These are phyloP conservation scores for Vultur gryphus DNA, from an alignment of 2,797 vertebrate species.

Conservation along the genomic window DNA sequence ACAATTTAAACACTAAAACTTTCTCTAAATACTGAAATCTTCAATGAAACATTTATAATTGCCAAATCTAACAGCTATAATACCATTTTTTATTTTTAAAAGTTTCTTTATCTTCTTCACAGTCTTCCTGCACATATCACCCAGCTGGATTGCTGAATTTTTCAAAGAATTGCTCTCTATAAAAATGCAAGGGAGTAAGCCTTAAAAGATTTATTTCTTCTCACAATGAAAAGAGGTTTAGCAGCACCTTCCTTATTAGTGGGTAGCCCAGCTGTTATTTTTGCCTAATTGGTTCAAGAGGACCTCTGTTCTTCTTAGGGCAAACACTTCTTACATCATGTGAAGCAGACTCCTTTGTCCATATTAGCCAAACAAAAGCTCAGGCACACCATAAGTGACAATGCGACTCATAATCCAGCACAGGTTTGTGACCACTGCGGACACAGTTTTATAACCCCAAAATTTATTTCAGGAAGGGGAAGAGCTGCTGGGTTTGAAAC, in stretches of 20 bases:
- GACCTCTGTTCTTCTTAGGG: slow-evolving; percentile 70
- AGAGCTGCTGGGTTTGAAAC: slow-evolving; percentile 28
- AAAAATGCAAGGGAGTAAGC: slow-evolving; percentile 69
- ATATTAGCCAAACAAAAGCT: slow-evolving; percentile 67
- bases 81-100: slow-evolving; percentile 69
- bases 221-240: slow-evolving; percentile 69
- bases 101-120: slow-evolving; percentile 70
- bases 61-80: slow-evolving; percentile 67
- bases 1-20: slow-evolving; percentile 66
- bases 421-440: slow-evolving; percentile 50
- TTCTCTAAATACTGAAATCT: slow-evolving; percentile 66
- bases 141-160: slow-evolving; percentile 65
- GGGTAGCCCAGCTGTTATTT: slow-evolving; percentile 71
- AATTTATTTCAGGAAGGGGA: slow-evolving; percentile 41
- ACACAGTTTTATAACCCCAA: slow-evolving; percentile 35
- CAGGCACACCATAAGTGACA: slow-evolving; percentile 42
- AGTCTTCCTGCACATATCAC: slow-evolving; percentile 64
- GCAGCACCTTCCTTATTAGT: slow-evolving; percentile 69
- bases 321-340: slow-evolving; percentile 70
- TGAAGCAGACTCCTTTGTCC: slow-evolving; percentile 63
- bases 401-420: slow-evolving; percentile 40
- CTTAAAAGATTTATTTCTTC: slow-evolving; percentile 71
- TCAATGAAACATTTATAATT: slow-evolving; percentile 68
- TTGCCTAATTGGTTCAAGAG: slow-evolving; percentile 70
- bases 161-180: slow-evolving; percentile 68